Base-by-base conservation (phyloP, 1,140 invertebrate genomes). In the Cephus cinctus region DNA sequence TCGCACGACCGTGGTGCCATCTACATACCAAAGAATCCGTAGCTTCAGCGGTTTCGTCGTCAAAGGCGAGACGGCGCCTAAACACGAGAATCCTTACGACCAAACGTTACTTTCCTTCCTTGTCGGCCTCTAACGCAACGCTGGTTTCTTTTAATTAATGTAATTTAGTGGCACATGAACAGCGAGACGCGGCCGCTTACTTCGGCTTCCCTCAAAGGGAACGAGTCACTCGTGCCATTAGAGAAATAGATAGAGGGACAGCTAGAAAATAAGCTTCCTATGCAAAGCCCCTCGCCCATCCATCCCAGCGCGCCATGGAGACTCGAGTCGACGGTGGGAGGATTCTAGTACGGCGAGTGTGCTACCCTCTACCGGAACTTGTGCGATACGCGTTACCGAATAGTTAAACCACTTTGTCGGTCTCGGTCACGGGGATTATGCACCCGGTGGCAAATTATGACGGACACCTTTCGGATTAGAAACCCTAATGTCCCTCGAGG, bases 351-450 rank as follows among this genome's bases (percentile, higher is more conserved):
- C n/a, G 6, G 25, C 6, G 25, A 27, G 25, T n/a, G 42, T 54
- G 60, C 63, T 59, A 63, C 49, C 61, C 56, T 63, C 63, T 68
- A 68, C 65, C 61, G 62, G 63, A 68, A 65, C 65, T 56, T 57
- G 48, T 43, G 54, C 49, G 56, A 52, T 59, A 59, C 56, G 56
- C 50, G 52, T 56, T 58, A 53, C 56, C 57, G 50, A 55, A 53
- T 59, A 58, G 60, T 65, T 66, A 66, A 60, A 61, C 54, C 64
- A 63, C 64, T 68, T 68, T 68, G 66, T 68, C 66, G 63, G 66
- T 63, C 54, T 67, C 64, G 56, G 66, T 68, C 59, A 65, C 64
- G 66, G 64, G 50, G 63, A 68, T 68, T 68, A 68, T 67, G 62
- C 58, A 63, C 53, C 57, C 60, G 55, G 56, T 68, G 62, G 64